These are phyloP conservation scores for Poecilia velifera DNA, from an alignment of 2,797 vertebrate genomes.

Conservation along the genomic window DNA sequence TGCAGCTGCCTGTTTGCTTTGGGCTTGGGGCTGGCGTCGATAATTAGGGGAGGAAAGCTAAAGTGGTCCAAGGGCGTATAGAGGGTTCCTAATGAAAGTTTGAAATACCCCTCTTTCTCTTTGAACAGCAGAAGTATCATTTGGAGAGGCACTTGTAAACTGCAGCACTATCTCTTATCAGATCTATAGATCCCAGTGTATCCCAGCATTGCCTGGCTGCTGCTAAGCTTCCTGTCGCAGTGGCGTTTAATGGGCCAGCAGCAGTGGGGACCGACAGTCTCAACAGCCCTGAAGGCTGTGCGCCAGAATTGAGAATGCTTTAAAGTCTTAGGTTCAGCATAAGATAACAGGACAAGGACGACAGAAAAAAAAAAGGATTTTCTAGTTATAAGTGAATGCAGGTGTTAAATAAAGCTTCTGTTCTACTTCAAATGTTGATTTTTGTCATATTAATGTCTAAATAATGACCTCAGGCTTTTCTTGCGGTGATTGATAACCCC, in stretches of 20 bases:
- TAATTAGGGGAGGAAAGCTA: conserved; percentile 59
- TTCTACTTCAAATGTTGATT: conserved; percentile 35
- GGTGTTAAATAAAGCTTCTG: conserved; percentile 1
- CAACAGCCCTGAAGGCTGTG: conserved; percentile 35
- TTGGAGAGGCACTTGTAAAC: conserved; percentile 40
- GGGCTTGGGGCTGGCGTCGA: conserved; percentile 38
- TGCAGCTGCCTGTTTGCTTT: conserved; percentile 48
- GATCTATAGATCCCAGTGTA: conserved; percentile 57
- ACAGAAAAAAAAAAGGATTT: neutral
- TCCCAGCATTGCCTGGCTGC: conserved; percentile 24
- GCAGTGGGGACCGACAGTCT: conserved; percentile 29
- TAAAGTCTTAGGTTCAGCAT: conserved; percentile 17
- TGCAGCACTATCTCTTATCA: conserved; percentile 57
- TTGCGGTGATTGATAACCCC: conserved; percentile 20
- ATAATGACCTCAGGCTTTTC: conserved; percentile 26
- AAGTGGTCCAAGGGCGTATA: conserved; percentile 54
- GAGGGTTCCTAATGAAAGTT: conserved; percentile 57
- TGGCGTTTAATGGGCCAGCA: conserved; percentile 49
- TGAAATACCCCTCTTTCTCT: conserved; percentile 31
- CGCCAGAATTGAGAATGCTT: conserved; percentile 22
- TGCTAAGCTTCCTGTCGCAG: conserved; percentile 52
- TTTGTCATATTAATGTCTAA: conserved; percentile 21
- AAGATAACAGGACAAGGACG: neutral
- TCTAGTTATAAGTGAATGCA: conserved; percentile 13
- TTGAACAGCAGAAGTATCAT: conserved; percentile 32